A percentile compares a stretch with the other conserved stretches of the same genome.
Conservation (phyloP, 1,140 invertebrate genomes). For the Homalodisca vitripennis region DNA sequence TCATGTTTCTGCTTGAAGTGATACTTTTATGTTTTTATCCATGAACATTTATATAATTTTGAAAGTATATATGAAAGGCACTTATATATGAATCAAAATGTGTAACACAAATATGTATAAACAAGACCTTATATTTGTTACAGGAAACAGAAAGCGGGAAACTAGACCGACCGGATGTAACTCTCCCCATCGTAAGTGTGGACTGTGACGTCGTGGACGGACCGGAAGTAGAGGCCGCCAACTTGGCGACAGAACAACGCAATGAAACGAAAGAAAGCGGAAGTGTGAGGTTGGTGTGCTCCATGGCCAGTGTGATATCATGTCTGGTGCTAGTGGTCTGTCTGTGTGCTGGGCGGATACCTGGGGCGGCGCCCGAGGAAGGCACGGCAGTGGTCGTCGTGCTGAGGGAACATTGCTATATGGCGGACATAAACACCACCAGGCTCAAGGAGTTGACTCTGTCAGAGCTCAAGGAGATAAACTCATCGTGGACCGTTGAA, state of each 20-base stretch:
- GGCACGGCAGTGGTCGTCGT: slow-evolving; percentile 6
- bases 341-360: slow-evolving; percentile 5
- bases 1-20: too few relatives aligned
- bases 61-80: too few relatives aligned
- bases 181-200: too few relatives aligned
- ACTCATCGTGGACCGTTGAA: neutral
- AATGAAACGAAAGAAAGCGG: slow-evolving; percentile 25
- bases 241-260: neutral
- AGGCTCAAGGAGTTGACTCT: slow-evolving; percentile 6
- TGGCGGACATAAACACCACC: neutral
- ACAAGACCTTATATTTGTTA: too few relatives aligned
- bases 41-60: too few relatives aligned
- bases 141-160: too few relatives aligned
- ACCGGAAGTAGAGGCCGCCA: neutral
- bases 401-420: slow-evolving; percentile 12
- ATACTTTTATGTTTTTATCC: too few relatives aligned
- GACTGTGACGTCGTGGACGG: slow-evolving; percentile 15
- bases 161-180: too few relatives aligned
- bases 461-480: neutral
- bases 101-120: too few relatives aligned
- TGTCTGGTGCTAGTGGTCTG: neutral
- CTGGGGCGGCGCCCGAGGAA: neutral
- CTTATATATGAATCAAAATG: too few relatives aligned
- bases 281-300: neutral
- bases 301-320: slow-evolving; percentile 21